Evolutionary conservation across 2,113 vertebrate species (phyloP).

Genomic region (Phaethornis superciliosus): DNA sequence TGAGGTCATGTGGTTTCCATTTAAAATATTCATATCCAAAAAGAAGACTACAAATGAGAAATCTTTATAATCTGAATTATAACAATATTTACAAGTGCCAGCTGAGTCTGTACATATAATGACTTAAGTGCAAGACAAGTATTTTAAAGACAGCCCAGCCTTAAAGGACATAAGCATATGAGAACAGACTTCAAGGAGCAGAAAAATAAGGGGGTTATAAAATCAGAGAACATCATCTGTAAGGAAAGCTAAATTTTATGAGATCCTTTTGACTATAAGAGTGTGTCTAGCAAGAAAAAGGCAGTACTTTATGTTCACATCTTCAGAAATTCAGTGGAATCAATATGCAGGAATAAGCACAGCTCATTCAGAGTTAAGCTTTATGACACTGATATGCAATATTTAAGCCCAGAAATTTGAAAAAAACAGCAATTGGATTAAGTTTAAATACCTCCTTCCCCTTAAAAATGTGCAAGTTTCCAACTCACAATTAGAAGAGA

Average conservation of each 20-base stretch:
- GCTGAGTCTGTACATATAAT: not conserved
- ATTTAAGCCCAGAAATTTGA: not conserved
- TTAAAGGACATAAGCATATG: not conserved
- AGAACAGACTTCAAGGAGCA: not conserved
- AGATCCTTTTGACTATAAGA: not conserved
- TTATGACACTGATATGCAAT: not conserved
- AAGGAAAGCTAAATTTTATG: not conserved
- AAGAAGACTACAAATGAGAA: not conserved
- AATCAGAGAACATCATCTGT: not conserved
- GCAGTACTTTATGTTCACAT: not conserved
- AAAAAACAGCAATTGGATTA: not conserved
- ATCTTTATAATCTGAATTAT: not conserved
- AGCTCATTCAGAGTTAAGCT: not conserved
- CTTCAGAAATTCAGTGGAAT: not conserved
- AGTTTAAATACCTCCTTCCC: not conserved
- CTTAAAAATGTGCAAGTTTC: not conserved
- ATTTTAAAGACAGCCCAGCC: not conserved
- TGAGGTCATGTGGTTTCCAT: not conserved
- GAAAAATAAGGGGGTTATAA: not conserved
- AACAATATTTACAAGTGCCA: not conserved
- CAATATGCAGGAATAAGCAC: not conserved
- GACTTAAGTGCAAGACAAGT: not conserved
- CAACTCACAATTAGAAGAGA: conserved; percentile 58
- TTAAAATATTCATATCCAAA: not conserved
- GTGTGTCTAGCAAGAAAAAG: not conserved